Evolutionary conservation across 2,797 vertebrate species (phyloP).

Genomic region (Argya squamiceps): DNA sequence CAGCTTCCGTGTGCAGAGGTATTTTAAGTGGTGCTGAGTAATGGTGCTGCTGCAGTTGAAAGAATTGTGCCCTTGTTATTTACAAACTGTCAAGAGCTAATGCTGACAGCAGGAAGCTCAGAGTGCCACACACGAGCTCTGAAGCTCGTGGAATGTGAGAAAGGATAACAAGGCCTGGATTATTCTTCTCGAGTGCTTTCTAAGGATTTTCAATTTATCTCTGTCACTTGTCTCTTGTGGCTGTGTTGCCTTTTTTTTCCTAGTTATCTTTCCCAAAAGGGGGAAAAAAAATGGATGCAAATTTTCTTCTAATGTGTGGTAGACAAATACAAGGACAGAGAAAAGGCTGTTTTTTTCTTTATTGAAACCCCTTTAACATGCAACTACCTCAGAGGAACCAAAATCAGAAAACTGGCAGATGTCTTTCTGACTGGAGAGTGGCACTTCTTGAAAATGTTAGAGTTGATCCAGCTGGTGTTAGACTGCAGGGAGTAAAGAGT

Average conservation of each 20-base stretch:
- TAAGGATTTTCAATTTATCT: not conserved
- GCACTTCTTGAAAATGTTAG: not conserved
- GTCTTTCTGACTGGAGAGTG: not conserved
- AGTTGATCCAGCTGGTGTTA: not conserved
- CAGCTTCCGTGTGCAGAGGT: not conserved
- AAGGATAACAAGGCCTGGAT: not conserved
- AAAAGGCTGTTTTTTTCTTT: not conserved
- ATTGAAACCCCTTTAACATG: not conserved
- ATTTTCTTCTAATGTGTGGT: not conserved
- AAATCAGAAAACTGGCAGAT: not conserved
- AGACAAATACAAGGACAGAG: not conserved
- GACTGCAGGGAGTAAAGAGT: not conserved
- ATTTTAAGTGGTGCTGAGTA: not conserved
- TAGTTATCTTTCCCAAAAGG: not conserved
- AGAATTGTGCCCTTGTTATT: not conserved
- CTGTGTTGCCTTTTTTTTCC: not conserved
- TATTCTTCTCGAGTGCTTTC: not conserved
- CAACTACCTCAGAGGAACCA: not conserved
- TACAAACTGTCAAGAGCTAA: not conserved
- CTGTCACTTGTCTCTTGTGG: not conserved
- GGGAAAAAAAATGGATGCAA: not conserved
- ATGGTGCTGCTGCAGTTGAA: not conserved
- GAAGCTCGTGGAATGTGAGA: not conserved
- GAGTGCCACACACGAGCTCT: not conserved
- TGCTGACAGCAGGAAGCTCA: not conserved